Conservation (phyloP, 2,888 invertebrate genomes). For the Cremastinae sp. region DNA sequence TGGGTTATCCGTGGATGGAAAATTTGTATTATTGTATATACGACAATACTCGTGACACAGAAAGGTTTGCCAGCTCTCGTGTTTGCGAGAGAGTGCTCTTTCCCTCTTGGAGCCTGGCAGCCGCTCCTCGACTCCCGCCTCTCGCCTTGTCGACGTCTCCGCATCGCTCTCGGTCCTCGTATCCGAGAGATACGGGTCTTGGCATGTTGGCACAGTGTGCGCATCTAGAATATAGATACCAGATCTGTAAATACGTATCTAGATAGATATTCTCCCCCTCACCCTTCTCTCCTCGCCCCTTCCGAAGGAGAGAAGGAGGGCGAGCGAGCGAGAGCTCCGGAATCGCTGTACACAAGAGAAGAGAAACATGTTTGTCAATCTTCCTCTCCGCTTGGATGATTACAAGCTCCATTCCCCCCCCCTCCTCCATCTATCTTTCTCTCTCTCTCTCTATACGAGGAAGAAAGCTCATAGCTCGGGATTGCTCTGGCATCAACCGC, state of each 20-base stretch:
- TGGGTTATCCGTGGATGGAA: background rate
- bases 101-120: conserved; percentile 18
- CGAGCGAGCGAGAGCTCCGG: background rate
- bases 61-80: conserved; percentile 27
- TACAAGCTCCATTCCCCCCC: conserved; percentile 38
- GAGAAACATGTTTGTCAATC: conserved; percentile 60
- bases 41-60: conserved; percentile 1
- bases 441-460: background rate
- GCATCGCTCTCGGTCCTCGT: conserved; percentile 18
- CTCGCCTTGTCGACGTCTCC: conserved; percentile 8
- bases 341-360: conserved; percentile 41
- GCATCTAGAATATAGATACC: conserved; percentile 12
- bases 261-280: conserved; percentile 1
- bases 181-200: conserved; percentile 39
- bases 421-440: too few species aligned
- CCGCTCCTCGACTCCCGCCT: conserved; percentile 8
- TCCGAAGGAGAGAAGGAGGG: conserved; percentile 2
- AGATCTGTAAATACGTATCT: background rate
- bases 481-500: background rate
- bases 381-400: conserved; percentile 47
- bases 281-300: too few species aligned
- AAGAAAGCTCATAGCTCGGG: conserved; percentile 1
- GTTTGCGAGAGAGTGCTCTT: conserved; percentile 54
- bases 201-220: conserved; percentile 40
- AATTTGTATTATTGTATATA: conserved; percentile 12